Evolutionary conservation across 2,888 invertebrate species (phyloP).

Genomic region (Masnerella sp.): DNA sequence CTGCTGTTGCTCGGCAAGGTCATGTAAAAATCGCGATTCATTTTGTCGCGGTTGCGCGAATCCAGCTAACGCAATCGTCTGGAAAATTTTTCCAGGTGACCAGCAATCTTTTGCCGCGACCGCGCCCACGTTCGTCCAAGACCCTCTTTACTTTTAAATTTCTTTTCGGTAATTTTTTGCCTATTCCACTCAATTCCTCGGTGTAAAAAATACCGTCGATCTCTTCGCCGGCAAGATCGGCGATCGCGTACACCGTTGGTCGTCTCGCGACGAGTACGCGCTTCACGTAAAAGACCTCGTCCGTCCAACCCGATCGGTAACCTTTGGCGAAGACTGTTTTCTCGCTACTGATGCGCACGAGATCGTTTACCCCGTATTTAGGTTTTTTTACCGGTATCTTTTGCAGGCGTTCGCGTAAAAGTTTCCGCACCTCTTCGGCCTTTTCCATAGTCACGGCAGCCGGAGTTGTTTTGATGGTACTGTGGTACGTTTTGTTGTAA

Average conservation of each 20-base stretch:
- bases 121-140: no score
- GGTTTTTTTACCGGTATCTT: not conserved
- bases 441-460: conserved; percentile 3
- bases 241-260: not conserved
- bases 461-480: conserved; percentile 13
- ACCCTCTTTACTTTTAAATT: no score
- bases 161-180: not conserved
- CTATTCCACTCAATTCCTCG: not conserved
- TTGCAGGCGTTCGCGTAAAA: not conserved
- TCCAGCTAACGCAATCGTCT: no score
- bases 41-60: no score
- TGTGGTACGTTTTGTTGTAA: conserved; percentile 33
- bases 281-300: not conserved
- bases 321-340: conserved; percentile 13
- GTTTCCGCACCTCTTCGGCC: not conserved
- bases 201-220: conserved; percentile 22
- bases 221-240: conserved; percentile 1
- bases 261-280: not conserved
- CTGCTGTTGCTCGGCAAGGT: not conserved
- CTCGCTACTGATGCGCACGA: not conserved
- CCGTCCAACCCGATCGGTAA: not conserved
- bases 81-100: no score
- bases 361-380: conserved; percentile 13
- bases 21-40: not conserved
- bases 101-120: no score